Evolutionary conservation across 2,888 invertebrate species (phyloP), one percentile per base, ranked within the genome.

Genomic region (Apodemia hepburni): DNA sequence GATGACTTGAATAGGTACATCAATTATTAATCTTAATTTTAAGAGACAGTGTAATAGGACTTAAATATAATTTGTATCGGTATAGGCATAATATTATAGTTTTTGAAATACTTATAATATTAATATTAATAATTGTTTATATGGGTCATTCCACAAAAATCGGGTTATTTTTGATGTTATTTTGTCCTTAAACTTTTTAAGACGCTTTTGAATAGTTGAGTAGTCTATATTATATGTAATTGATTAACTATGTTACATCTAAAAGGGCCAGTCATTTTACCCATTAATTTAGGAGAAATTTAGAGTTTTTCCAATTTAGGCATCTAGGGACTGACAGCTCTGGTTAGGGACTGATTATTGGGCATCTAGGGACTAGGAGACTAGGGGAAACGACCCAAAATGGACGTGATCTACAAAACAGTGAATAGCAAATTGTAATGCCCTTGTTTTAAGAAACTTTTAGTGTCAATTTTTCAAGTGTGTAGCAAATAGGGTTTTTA

Each of bases 301-400:
- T 18, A 3, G 49, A 17, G 49, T 49, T 18, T 49, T 49, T 49
- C 18, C 49, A 49, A 49, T 22, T 49, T 49, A 49, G 49, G 9
- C 18, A 22, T 49, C 49, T 49, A 49, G 47, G 17, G 47, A 47
- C 47, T 47, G 47, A 22, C 49, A 49, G 18, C 49, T 22, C 49
- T 49, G 9, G 49, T 49, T 22, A 49, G 47, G 47, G 47, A 47
- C 47, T 47, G 47, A 47, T 47, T 47, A 47, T 47, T 47, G 47
- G 47, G 47, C 47, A 47, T 47, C 47, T 47, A 47, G 17, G n/a
- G 3, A 47, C 15, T 47, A 3, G 4, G 15, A 17, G 47, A 7
- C n/a, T 71, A 62, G 74, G 72, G 54, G 65, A 12, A 45, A 45
- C 45, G 15, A 45, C 45, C 45, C 45, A 45, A 45, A 45, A 45